Base-by-base conservation (phyloP, 2,888 invertebrate species). In the Rhingia rostrata region DNA sequence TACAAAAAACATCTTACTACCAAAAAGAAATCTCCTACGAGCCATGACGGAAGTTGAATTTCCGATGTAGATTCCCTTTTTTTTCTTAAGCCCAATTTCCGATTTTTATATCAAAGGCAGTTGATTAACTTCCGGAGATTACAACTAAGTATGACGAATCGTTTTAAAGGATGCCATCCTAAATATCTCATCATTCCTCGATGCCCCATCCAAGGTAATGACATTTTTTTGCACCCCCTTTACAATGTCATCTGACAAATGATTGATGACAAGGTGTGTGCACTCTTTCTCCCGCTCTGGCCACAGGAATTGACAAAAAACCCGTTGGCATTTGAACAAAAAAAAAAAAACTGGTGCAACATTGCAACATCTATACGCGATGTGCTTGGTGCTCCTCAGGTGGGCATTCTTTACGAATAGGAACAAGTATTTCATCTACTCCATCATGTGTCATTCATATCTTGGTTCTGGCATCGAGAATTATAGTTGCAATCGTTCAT, bases 61-160 rank as follows among this genome's bases (percentile, higher is more conserved):
- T 84, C 83, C 79, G 73, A 77, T 73, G 43, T 47, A 35, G 30
- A 12, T 45, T 45, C 33, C 58, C 43, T 49, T 61, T 14, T 45
- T 53, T 53, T 53, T 58, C 64, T 43, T 67, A 41, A 67, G 61
- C 12, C 56, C 49, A 61, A 70, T 74, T 84, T 84, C 79, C 79
- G 56, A 70, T 60, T 56, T 73, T 64, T 73, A 63, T 69, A 69
- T 79, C 73, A 83, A 83, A 43, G 67, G 49, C 51, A 83, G 73
- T 67, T 79, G 83, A 83, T 84, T 84, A 79, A 84, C 83, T 73
- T 84, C 83, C 83, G 78, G 78, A 78, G 82, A 78, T 83, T 83
- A 80, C 79, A 47, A 39, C 64, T 63, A 80, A 74, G 79, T 80
- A 84, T 84, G 83, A 84, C 79, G 83, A 74, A 84, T 83, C 67